Evolutionary conservation across 2,113 vertebrate species (phyloP), one percentile per base, ranked within the genome.

Genomic region (Chaetodon auriga): DNA sequence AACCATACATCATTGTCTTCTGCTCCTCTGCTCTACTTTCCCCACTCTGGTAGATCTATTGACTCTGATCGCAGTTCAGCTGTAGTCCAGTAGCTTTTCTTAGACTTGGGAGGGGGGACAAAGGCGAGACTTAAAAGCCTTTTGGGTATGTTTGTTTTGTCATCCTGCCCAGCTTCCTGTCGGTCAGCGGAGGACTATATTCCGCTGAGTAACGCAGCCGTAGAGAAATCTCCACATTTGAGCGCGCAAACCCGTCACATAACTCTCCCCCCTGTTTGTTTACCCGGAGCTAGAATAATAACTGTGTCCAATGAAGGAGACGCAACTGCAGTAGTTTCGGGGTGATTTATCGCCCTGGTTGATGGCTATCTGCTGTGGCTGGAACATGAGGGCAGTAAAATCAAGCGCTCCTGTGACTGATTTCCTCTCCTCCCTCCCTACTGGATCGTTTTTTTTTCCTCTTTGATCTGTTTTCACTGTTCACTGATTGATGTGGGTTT

Each of bases 121-220:
- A 86, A 90, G 62, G 71, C 75, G 48, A 88, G 85, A 90, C 88
- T 81, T 89, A 81, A 92, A 92, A 88, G 81, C 72, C 77, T 85
- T 89, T 66, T 5, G 78, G 85, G 81, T 89, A 70, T 94, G 94
- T 95, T 95, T 93, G 91, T 90, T 94, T 92, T 92, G 93, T 94
- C 88, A 83, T 84, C 83, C 78, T 87, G 92, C 88, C 90, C 87
- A 36, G 87, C 80, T 79, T 55, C 49, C 62, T 71, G 81, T 65
- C 86, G 60, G 84, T 83, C 76, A 14, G 55, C 64, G 36, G 74
- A 89, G 83, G 79, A 85, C 83, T 77, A 53, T 86, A 84, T 82
- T 93, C 89, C 54, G 54, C 93, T 90, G 82, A 90, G 78, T 83
- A 88, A 88, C 88, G 86, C 58, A 54, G 80, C 81, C 71, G 54